Evolutionary conservation across 1,140 invertebrate species (phyloP), one percentile per base, ranked within the genome.

Genomic region (Octopus sinensis): DNA sequence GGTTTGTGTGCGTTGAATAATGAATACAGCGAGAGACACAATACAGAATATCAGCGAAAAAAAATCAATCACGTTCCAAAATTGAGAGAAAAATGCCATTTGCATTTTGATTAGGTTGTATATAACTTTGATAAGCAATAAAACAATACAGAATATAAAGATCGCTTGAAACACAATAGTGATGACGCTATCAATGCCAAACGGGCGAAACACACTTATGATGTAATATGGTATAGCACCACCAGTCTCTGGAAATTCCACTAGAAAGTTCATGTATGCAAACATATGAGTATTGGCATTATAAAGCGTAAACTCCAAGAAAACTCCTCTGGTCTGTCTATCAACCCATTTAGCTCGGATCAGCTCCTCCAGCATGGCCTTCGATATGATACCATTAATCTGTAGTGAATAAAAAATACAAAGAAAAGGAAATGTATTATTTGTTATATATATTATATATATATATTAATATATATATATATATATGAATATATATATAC

Each of bases 241-340:
- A 4, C 92, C 92, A n/a, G 90, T 90, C 53, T 91, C 90, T 5
- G 89, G 83, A 84, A 92, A 92, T 84, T 92, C 92, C 0, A 80
- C 76, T 30, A 88, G 17, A 53, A 87, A 83, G 7, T 81, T 81
- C 13, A 82, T 79, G 56, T 84, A 85, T 9, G 81, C 75, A 79
- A 89, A 87, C 53, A 87, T 52, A 68, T 88, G 87, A 0, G 83
- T 83, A 77, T 86, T 86, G 6, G 91, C 90, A 86, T 92, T 93
- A 83, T 92, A 93, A 2, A 92, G 86, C 6, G 92, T 91, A 82
- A 92, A 92, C 81, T 93, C 92, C 6, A 92, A 84, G 80, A 93
- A 89, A 10, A 93, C 87, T 6, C 91, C 92, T 84, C 92, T 84
- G 4, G 92, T 92, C 13, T 88, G 81, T 68, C 88, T 79, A 83